Evolutionary conservation across 2,888 invertebrate species (phyloP).

Genomic region (Uloborus plumipes): DNA sequence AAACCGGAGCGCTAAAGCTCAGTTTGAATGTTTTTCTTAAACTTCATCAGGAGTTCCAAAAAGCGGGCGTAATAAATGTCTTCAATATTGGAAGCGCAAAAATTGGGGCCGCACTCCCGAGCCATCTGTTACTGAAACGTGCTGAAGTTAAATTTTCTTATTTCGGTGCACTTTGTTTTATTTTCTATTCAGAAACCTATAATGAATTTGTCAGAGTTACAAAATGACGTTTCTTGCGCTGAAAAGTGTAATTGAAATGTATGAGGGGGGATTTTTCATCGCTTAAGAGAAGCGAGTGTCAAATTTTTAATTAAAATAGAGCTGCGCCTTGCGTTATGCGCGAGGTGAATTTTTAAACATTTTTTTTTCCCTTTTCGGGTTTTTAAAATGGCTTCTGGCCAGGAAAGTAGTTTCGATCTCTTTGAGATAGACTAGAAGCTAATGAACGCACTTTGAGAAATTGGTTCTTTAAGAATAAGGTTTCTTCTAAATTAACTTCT

Average conservation of each 20-base stretch:
- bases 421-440: too few relatives aligned
- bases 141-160: constrained; percentile 7
- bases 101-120: constrained; percentile 3
- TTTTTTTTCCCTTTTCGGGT: too few relatives aligned
- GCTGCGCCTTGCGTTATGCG: not conserved
- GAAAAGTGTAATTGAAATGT: constrained; percentile 43
- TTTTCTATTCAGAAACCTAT: constrained; percentile 6
- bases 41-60: constrained; percentile 23
- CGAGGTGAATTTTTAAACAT: too few relatives aligned
- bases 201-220: constrained; percentile 16
- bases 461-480: too few relatives aligned
- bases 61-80: constrained; percentile 27
- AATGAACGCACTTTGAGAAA: too few relatives aligned
- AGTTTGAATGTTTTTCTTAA: constrained; percentile 1
- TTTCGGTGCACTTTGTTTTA: constrained; percentile 7
- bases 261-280: constrained; percentile 28
- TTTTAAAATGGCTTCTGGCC: too few relatives aligned
- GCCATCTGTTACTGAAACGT: constrained; percentile 34
- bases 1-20: not conserved
- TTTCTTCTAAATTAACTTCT: too few relatives aligned
- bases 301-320: constrained; percentile 39
- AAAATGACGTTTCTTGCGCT: constrained; percentile 31
- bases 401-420: too few relatives aligned
- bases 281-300: constrained; percentile 10
- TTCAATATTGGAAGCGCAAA: constrained; percentile 7